These are phyloP conservation scores for Drosophila dunni DNA, from an alignment of 1,140 invertebrate species.

Conservation along the genomic window DNA sequence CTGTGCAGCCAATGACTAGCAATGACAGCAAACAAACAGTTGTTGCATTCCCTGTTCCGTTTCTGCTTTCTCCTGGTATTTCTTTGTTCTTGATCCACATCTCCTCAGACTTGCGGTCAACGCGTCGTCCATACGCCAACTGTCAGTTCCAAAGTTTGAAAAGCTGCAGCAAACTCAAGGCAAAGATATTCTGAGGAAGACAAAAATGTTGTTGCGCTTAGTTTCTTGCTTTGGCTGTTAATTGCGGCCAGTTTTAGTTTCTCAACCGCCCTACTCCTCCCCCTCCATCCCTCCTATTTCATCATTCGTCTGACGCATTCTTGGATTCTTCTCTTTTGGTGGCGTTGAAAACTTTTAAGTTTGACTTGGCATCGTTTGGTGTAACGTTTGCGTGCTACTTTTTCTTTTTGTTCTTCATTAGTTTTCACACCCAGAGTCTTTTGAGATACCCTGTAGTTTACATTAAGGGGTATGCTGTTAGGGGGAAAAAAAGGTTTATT, in stretches of 20 bases:
- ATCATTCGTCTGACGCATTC: neutral
- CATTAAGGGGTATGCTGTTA: neutral
- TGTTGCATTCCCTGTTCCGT: conserved; percentile 15
- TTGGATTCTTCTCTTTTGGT: conserved; percentile 8
- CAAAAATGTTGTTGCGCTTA: conserved; percentile 36
- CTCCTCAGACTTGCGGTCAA: conserved; percentile 56
- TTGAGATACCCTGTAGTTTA: conserved; percentile 4
- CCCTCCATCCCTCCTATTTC: neutral
- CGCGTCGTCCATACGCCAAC: conserved; percentile 64
- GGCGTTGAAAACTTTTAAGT: conserved; percentile 58
- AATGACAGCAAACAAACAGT: conserved; percentile 25
- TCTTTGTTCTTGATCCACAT: conserved; percentile 53
- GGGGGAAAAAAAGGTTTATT: too few species aligned
- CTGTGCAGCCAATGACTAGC: conserved; percentile 9
- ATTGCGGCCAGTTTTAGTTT: conserved; percentile 47
- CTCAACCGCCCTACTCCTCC: neutral
- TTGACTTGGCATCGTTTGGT: conserved; percentile 50
- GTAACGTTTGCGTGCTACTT: conserved; percentile 49
- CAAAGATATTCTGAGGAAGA: conserved; percentile 18
- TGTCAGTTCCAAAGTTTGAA: conserved; percentile 47
- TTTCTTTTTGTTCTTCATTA: conserved; percentile 61
- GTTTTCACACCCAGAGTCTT: conserved; percentile 72
- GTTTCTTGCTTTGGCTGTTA: conserved; percentile 56
- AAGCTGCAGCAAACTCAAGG: conserved; percentile 26
- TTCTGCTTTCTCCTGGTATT: too few species aligned